Base-by-base conservation (phyloP, 2,797 vertebrate genomes). In the Rhinophrynus dorsalis region DNA sequence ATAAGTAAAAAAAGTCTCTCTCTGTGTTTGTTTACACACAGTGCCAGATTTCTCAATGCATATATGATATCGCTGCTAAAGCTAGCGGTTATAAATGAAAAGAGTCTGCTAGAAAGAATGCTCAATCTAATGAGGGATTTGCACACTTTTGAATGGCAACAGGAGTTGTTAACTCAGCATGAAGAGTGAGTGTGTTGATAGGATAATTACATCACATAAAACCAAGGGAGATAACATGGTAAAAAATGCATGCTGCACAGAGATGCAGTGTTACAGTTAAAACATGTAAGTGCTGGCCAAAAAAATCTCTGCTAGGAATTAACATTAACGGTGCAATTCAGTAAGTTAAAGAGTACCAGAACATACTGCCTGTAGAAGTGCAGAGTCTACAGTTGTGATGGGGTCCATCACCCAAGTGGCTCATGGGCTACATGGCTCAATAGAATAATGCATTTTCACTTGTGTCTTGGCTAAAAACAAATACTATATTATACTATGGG, bases 101-200 rank as follows among this genome's bases (percentile, higher is more conserved):
- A 8, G 37, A 32, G 52, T 20, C 56, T 30, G 30, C 33, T 2
- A 32, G 23, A n/a, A 12, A 50, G 52, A 24, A 58, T 15, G 10
- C 24, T 26, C 44, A 72, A 42, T 50, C 52, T 72, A 65, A 72
- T 64, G 68, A 72, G 24, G 58, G 68, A 51, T 72, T 72, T 72
- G 44, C 32, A 58, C 60, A 58, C 9, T 17, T 58, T 18, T 72
- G 56, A 65, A 45, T 65, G 68, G 65, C 60, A 72, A 51, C 15
- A 32, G 27, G 50, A 24, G 24, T 58, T 64, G 40, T 72, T 64
- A 58, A 13, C 33, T 48, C 60, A 57, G 52, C 33, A 42, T 48
- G 40, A 45, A 32, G 12, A 23, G 37, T 23, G 12, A 7, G 9
- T 58, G 26, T 42, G 24, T 17, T 40, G 51, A 64, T 51, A 58